Evolutionary conservation across 2,888 invertebrate species (phyloP), one percentile per base, ranked within the genome.

Genomic region (Synergus laeviventris): DNA sequence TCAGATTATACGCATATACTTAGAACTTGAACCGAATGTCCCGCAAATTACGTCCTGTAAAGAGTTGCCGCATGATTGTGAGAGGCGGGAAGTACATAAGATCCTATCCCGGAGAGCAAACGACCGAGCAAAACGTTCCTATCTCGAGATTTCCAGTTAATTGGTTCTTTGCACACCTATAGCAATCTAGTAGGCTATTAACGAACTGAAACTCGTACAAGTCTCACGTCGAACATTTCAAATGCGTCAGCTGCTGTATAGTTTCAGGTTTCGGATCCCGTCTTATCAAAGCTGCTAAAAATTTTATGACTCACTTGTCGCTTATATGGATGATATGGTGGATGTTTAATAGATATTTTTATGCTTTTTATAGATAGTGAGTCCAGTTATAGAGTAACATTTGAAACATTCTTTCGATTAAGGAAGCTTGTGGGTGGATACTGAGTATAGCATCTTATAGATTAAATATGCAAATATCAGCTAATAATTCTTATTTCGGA

Each of bases 101-200:
- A 84, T 85, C 81, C 82, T 80, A 81, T 80, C 77, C 66, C 75
- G 79, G 73, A 74, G 79, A 81, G 79, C 81, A 83, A 84, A 84
- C 81, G 83, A 84, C 82, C 81, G 81, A 83, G 80, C 80, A 80
- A 84, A 83, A 82, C 81, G 79, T 81, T 75, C 77, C 81, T 84
- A 84, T 83, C 83, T 82, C 79, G 76, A 79, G 82, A 81, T 84
- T 85, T 85, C 80, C 84, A 85, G 82, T 86, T 87, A 87, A 87
- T 87, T 87, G 86, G 86, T 86, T 85, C 84, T 84, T 85, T 83
- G 84, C 82, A 81, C 83, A 83, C 84, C 84, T 84, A 83, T 84
- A 82, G 84, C 84, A 82, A 82, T 80, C 83, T 81, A 76, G 79
- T 82, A 81, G 76, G 77, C 79, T 81, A 81, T 84, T 84, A 85